Conservation (phyloP, 1,140 invertebrate genomes). For the Pseudoatta argentina region DNA sequence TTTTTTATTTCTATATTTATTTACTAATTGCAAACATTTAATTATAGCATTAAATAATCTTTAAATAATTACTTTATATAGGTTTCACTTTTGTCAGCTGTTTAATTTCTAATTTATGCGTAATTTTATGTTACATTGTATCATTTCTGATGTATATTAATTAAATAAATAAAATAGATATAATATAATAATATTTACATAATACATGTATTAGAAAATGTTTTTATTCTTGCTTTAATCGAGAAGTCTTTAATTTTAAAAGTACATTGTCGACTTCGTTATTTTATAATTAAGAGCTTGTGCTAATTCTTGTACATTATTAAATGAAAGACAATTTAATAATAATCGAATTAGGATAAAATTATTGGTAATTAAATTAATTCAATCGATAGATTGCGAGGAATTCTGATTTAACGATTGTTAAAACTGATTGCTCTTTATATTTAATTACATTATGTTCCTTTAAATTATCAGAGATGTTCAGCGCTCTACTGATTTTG, state of each 20-base stretch:
- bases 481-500: not conserved
- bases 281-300: not conserved
- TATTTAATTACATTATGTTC: slow-evolving; percentile 41
- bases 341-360: slow-evolving; percentile 18
- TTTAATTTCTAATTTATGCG: too few relatives aligned
- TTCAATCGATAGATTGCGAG: not conserved
- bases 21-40: too few relatives aligned
- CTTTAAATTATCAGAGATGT: slow-evolving; percentile 35
- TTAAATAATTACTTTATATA: too few relatives aligned
- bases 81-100: too few relatives aligned
- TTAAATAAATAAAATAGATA: not conserved
- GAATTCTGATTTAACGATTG: slow-evolving; percentile 20
- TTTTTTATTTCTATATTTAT: too few relatives aligned
- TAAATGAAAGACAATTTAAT: slow-evolving; percentile 16
- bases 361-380: slow-evolving; percentile 42
- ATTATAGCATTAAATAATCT: too few relatives aligned
- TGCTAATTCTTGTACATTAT: not conserved
- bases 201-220: not conserved
- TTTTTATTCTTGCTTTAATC: not conserved
- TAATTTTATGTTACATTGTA: too few relatives aligned
- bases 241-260: not conserved
- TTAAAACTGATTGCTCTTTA: slow-evolving; percentile 44
- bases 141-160: too few relatives aligned
- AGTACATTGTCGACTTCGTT: slow-evolving; percentile 2
- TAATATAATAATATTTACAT: too few relatives aligned